These are phyloP conservation scores for Lepidochrysops patricia DNA, from an alignment of 2,888 invertebrate species.

Conservation along the genomic window DNA sequence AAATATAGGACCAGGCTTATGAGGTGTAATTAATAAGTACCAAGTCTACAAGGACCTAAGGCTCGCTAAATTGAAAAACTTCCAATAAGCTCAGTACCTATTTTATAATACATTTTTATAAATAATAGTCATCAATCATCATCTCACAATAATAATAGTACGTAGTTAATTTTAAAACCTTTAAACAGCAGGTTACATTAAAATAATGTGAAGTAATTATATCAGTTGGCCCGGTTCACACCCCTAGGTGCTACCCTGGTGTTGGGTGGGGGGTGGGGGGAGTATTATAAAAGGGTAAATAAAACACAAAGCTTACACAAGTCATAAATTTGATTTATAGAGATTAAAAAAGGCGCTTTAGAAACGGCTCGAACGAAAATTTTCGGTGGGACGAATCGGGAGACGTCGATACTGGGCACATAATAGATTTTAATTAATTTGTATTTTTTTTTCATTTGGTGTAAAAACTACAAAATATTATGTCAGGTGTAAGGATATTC, in stretches of 20 bases:
- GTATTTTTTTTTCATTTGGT: not conserved
- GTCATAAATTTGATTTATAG: constrained; percentile 76
- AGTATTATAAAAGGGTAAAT: constrained; percentile 75
- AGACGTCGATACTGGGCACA: constrained; percentile 51
- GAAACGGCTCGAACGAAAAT: constrained; percentile 72
- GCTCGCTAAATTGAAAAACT: too few relatives aligned
- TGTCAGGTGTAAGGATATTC: too few relatives aligned
- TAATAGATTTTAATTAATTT: constrained; percentile 3
- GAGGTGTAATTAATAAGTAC: too few relatives aligned
- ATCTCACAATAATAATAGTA: not conserved
- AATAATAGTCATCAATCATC: too few relatives aligned
- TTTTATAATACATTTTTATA: too few relatives aligned
- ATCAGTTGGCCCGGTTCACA: constrained; percentile 18
- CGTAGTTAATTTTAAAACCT: too few relatives aligned
- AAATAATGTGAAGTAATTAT: constrained; percentile 16
- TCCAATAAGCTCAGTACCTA: too few relatives aligned
- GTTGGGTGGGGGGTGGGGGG: constrained; percentile 37
- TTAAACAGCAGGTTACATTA: not conserved
- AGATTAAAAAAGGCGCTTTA: constrained; percentile 75
- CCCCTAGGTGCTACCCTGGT: constrained; percentile 27
- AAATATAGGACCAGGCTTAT: too few relatives aligned
- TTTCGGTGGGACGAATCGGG: constrained; percentile 72
- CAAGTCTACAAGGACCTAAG: too few relatives aligned
- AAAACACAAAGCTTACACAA: constrained; percentile 75
- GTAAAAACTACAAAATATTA: too few relatives aligned